Conservation (phyloP, 2,797 vertebrate genomes). For the Tauraco hartlaubi region DNA sequence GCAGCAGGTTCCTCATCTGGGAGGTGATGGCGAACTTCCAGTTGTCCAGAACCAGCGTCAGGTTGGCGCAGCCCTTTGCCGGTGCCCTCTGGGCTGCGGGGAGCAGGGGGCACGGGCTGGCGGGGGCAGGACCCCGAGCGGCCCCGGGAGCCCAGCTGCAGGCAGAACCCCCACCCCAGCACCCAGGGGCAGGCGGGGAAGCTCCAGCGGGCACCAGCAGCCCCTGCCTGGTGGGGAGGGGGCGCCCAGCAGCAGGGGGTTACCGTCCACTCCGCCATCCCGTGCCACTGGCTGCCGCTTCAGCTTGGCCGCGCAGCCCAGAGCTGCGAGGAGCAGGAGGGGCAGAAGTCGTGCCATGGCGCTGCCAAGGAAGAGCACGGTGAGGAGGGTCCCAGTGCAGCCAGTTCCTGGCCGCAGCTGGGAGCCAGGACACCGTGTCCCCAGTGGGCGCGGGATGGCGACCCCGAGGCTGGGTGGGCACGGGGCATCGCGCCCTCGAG, state of each 20-base stretch:
- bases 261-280: constrained; percentile 80
- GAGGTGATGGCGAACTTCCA: constrained; percentile 92
- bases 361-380: background rate
- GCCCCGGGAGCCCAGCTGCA: no score
- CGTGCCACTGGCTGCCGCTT: constrained; percentile 73
- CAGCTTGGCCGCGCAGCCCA: constrained; percentile 71
- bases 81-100: constrained; percentile 72
- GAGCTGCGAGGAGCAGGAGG: constrained; percentile 66
- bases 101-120: background rate
- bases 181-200: background rate
- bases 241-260: background rate
- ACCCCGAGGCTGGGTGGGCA: accelerated
- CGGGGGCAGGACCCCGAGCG: background rate
- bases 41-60: constrained; percentile 89
- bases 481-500: accelerated
- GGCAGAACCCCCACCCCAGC: background rate
- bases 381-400: background rate
- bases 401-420: accelerated
- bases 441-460: accelerated
- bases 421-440: background rate
- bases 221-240: background rate
- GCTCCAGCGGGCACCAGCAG: accelerated
- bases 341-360: constrained; percentile 25
- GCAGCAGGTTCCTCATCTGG: constrained; percentile 88
- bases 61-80: constrained; percentile 84